These are phyloP conservation scores for Turnix velox DNA, from an alignment of 2,113 vertebrate genomes.

Conservation along the genomic window DNA sequence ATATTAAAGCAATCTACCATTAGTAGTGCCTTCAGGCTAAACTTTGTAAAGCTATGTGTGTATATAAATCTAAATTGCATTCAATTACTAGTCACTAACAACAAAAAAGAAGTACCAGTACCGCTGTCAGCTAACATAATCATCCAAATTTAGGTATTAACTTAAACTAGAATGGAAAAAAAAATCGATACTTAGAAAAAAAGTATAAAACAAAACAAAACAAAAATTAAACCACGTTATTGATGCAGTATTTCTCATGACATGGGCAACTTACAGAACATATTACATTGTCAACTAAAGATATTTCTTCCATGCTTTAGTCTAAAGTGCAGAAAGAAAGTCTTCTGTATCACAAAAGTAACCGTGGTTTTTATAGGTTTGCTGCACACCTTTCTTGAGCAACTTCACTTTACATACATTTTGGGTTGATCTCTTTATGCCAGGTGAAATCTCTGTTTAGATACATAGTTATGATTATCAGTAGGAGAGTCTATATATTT, in stretches of 20 bases:
- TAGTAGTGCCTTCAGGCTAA: slow-evolving; percentile 83
- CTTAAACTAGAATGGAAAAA: slow-evolving; percentile 69
- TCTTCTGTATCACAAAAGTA: slow-evolving; percentile 56
- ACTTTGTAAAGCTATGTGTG: slow-evolving; percentile 83
- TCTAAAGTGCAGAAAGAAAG: slow-evolving; percentile 82
- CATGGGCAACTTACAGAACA: slow-evolving; percentile 66
- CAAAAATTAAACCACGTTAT: slow-evolving; percentile 28
- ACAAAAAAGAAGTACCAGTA: slow-evolving; percentile 78
- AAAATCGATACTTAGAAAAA: slow-evolving; percentile 67
- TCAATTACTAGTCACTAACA: slow-evolving; percentile 73
- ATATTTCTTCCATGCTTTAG: slow-evolving; percentile 76
- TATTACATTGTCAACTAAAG: slow-evolving; percentile 68
- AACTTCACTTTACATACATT: slow-evolving; percentile 17
- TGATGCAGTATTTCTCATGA: slow-evolving; percentile 67
- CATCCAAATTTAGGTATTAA: slow-evolving; percentile 70
- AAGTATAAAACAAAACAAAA: slow-evolving; percentile 65
- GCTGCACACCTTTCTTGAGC: slow-evolving; percentile 63
- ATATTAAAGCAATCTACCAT: slow-evolving; percentile 89
- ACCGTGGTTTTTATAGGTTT: slow-evolving; percentile 30
- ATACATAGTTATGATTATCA: slow-evolving; percentile 38
- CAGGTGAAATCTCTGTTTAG: slow-evolving; percentile 47
- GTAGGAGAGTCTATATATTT: slow-evolving; percentile 80
- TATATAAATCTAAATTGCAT: slow-evolving; percentile 71
- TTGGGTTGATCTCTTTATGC: slow-evolving; percentile 13
- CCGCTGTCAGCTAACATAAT: slow-evolving; percentile 74